A percentile compares a stretch with the other conserved stretches of the same genome.
Evolutionary conservation across 2,888 invertebrate species (phyloP).

Genomic region (Drosophila borborema): DNA sequence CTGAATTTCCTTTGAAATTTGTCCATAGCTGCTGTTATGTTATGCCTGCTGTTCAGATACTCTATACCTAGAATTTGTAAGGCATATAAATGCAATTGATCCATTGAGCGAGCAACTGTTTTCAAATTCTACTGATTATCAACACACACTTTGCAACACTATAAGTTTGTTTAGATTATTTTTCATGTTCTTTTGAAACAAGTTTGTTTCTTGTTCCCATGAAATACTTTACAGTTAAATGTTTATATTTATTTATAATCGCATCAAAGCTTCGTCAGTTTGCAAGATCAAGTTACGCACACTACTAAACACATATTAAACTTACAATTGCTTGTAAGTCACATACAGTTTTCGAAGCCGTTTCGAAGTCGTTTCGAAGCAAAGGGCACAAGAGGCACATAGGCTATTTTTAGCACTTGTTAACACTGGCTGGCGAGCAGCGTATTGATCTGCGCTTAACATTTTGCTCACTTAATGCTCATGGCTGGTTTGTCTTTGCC

Average conservation of each 20-base stretch:
- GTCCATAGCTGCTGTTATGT: too few relatives aligned
- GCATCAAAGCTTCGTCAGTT: too few relatives aligned
- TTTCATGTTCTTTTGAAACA: background rate
- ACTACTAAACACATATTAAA: background rate
- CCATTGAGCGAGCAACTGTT: background rate
- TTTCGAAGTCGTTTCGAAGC: background rate
- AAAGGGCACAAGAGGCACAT: background rate
- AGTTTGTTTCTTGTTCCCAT: too few relatives aligned
- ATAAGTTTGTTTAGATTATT: background rate
- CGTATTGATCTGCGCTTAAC: conserved; percentile 5
- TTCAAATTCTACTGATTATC: background rate
- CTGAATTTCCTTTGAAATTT: background rate
- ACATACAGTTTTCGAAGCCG: background rate
- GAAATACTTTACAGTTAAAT: background rate
- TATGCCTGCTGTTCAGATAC: too few relatives aligned
- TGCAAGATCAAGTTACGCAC: background rate
- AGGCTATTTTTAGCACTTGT: conserved; percentile 3
- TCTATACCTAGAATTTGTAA: too few relatives aligned
- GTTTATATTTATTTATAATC: background rate
- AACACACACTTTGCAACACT: background rate
- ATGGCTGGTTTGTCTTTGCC: background rate
- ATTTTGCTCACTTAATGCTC: background rate
- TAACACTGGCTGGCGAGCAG: conserved; percentile 8
- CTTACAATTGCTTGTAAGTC: background rate
- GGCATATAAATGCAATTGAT: too few relatives aligned